Base-by-base conservation (phyloP, 2,797 vertebrate genomes). In the Philypnodon macrostomus region DNA sequence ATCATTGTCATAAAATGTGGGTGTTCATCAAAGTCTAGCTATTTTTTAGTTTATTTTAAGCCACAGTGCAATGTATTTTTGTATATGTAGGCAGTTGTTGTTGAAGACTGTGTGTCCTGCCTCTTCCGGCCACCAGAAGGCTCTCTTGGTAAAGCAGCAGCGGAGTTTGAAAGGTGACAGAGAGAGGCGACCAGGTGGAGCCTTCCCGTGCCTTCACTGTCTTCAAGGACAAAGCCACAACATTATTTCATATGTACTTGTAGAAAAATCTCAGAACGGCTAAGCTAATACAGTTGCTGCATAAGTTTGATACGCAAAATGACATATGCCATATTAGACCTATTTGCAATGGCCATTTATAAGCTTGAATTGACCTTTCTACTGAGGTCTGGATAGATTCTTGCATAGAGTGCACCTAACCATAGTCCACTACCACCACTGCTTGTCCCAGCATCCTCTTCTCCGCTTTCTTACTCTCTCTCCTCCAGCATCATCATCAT, bases 91-190 rank as follows among this genome's bases (percentile, higher is more conserved):
- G 37, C 18, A 39, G 2, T 44, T 29, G 26, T n/a, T 17, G 26
- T 11, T 44, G 15, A 29, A 12, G 15, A 29, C 24, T 29, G 24
- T 34, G 24, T 84, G 84, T 50, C 67, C 70, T 86, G 70, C 84
- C 78, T 69, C 53, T 66, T 67, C 50, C 79, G 67, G 73, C 89
- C 90, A 91, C 87, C 80, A 91, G 90, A 87, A 86, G 90, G 87
- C 89, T 87, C 90, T 79, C 87, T 88, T 44, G 23, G 65, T 64
- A 78, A 85, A 82, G 75, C n/a, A n/a, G 85, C 64, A 77, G 83
- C 76, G 7, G 65, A 50, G 61, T 57, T 75, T 77, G 65, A 9
- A 57, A 74, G 67, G 61, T 68, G 70, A 45, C 63, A 58, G 65
- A 53, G 73, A 58, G 53, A 69, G 63, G 32, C 52, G 57, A 73